Conservation (phyloP, 2,797 vertebrate species). For the Chanos chanos region DNA sequence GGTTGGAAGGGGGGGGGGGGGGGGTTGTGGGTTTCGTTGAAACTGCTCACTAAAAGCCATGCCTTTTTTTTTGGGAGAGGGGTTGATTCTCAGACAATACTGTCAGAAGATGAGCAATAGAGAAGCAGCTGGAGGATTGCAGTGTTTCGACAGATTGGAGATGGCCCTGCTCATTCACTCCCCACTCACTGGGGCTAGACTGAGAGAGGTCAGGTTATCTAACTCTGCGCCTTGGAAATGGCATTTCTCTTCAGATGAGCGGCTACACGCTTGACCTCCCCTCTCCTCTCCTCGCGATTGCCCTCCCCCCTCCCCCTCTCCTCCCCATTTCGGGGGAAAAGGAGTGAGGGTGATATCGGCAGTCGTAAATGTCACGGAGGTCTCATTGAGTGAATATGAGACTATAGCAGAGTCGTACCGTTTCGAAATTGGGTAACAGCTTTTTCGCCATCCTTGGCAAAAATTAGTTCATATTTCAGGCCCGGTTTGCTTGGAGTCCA, state of each 20-base stretch:
- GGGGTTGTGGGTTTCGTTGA: too few relatives aligned
- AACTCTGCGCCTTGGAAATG: conserved; percentile 18
- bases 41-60: conserved; percentile 2
- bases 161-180: conserved; percentile 8
- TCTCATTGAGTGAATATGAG: conserved; percentile 9
- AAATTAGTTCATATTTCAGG: conserved; percentile 6
- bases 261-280: neutral
- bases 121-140: conserved; percentile 2
- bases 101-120: neutral
- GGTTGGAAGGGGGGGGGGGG: conserved; percentile 1
- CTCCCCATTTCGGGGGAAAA: neutral
- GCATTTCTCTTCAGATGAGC: conserved; percentile 19
- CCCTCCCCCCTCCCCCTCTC: conserved; percentile 1
- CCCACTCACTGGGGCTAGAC: neutral
- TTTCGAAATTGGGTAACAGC: neutral
- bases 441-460: neutral
- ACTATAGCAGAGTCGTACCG: too few relatives aligned
- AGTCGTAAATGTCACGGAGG: conserved; percentile 28
- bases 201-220: conserved; percentile 15
- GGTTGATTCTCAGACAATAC: neutral
- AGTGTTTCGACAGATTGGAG: conserved; percentile 20
- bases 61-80: too few relatives aligned
- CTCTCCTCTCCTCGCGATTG: neutral
- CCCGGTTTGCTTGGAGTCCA: too few relatives aligned
- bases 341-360: conserved; percentile 19